Percentiles rank a stretch among this genome's conserved stretches.
Evolutionary conservation across 2,888 invertebrate genomes (phyloP).

Genomic region (Tetanocera ferruginea): DNA sequence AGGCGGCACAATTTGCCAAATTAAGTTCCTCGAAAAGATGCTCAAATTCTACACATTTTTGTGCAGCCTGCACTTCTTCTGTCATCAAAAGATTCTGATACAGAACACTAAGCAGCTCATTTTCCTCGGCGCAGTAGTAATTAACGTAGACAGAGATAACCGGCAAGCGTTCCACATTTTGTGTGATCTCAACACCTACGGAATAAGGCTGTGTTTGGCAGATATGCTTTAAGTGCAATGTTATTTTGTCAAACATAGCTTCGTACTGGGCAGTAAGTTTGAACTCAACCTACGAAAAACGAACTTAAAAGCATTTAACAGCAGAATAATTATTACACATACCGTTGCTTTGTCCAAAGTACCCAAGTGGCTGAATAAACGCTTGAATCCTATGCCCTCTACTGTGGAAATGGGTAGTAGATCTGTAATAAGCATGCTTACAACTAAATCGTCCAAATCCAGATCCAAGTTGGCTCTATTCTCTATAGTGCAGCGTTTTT

Average conservation of each 20-base stretch:
- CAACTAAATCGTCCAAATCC: slow-evolving; percentile 43
- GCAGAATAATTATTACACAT: background rate
- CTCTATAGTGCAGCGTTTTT: background rate
- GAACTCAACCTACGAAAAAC: background rate
- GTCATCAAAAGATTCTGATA: slow-evolving; percentile 24
- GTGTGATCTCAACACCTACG: slow-evolving; percentile 49
- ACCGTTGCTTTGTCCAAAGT: slow-evolving; percentile 10
- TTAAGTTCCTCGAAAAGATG: slow-evolving; percentile 38
- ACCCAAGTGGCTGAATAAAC: slow-evolving; percentile 39
- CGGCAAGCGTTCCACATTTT: slow-evolving; percentile 46
- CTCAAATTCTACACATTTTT: slow-evolving; percentile 10
- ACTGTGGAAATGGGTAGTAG: slow-evolving; percentile 51
- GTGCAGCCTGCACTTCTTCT: background rate
- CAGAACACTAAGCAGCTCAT: slow-evolving; percentile 44
- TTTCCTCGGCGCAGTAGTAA: slow-evolving; percentile 42
- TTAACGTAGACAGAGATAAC: slow-evolving; percentile 53
- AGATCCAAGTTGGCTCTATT: background rate
- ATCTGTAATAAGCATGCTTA: slow-evolving; percentile 56
- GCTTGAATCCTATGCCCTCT: slow-evolving; percentile 51
- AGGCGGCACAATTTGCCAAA: slow-evolving; percentile 46
- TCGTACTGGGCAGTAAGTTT: slow-evolving; percentile 32
- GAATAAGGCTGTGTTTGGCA: slow-evolving; percentile 50
- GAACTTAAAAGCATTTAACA: background rate
- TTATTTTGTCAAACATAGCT: slow-evolving; percentile 43
- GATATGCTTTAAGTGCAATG: slow-evolving; percentile 40